A percentile compares a stretch with the other conserved stretches of the same genome.
Evolutionary conservation across 1,140 invertebrate genomes (phyloP).

Genomic region (Vanessa tameamea): DNA sequence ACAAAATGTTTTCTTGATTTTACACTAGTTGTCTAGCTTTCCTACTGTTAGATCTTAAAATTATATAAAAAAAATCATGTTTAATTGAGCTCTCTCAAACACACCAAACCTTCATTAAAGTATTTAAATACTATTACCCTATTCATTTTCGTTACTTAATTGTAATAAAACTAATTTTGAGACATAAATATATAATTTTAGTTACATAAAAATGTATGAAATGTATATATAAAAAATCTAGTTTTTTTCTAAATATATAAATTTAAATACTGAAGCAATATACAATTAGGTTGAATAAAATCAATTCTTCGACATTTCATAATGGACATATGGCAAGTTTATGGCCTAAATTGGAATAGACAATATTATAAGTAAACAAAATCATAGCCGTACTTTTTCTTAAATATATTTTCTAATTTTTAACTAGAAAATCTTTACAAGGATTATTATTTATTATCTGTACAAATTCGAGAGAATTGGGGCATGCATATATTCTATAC

Average conservation of each 20-base stretch:
- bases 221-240: neutral
- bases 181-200: neutral
- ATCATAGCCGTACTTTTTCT: conserved; percentile 15
- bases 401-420: conserved; percentile 6
- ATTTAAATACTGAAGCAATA: conserved; percentile 32
- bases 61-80: neutral
- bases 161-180: neutral
- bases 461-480: conserved; percentile 18
- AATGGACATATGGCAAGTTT: conserved; percentile 50
- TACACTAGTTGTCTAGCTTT: conserved; percentile 3
- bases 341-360: conserved; percentile 41
- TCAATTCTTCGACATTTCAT: neutral
- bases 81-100: conserved; percentile 1
- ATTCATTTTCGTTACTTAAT: neutral
- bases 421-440: conserved; percentile 3
- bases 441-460: conserved; percentile 5
- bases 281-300: conserved; percentile 15
- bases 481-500: conserved; percentile 19
- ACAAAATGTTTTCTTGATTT: neutral
- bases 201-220: neutral
- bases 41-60: neutral
- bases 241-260: neutral
- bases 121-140: conserved; percentile 3
- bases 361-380: conserved; percentile 20
- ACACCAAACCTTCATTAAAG: neutral